These are phyloP conservation scores for Liposcelis brunnea DNA, from an alignment of 2,888 invertebrate species.

Conservation along the genomic window DNA sequence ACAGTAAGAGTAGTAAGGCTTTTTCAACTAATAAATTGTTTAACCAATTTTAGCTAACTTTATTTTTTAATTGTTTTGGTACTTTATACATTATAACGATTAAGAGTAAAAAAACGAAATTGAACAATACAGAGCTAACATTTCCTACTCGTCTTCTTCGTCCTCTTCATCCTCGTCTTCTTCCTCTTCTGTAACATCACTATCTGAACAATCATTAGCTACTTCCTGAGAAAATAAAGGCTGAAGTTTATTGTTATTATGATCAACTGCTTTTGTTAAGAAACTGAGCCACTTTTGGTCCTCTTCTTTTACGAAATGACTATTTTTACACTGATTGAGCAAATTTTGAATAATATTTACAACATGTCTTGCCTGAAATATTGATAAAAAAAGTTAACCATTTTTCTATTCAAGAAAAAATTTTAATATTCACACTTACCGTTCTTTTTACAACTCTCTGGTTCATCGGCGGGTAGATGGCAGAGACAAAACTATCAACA, in stretches of 20 bases:
- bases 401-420: too few relatives aligned
- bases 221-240: conserved; percentile 10
- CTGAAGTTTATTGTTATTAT: conserved; percentile 16
- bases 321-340: conserved; percentile 11
- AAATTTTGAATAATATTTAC: conserved; percentile 12
- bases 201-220: too few relatives aligned
- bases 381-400: neutral
- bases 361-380: conserved; percentile 12
- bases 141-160: neutral
- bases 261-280: conserved; percentile 15
- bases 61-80: too few relatives aligned
- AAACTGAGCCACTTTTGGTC: conserved; percentile 15
- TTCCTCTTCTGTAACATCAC: too few relatives aligned
- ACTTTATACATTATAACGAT: too few relatives aligned
- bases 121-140: too few relatives aligned
- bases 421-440: too few relatives aligned
- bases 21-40: too few relatives aligned
- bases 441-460: conserved; percentile 11
- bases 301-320: conserved; percentile 13
- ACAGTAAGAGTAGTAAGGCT: too few relatives aligned
- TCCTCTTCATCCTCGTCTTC: neutral
- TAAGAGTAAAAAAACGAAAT: too few relatives aligned
- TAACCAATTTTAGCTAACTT: too few relatives aligned
- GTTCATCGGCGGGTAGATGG: conserved; percentile 15
- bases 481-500: conserved; percentile 15